Conservation (phyloP, 2,797 vertebrate species). For the Synaphobranchus kaupii region DNA sequence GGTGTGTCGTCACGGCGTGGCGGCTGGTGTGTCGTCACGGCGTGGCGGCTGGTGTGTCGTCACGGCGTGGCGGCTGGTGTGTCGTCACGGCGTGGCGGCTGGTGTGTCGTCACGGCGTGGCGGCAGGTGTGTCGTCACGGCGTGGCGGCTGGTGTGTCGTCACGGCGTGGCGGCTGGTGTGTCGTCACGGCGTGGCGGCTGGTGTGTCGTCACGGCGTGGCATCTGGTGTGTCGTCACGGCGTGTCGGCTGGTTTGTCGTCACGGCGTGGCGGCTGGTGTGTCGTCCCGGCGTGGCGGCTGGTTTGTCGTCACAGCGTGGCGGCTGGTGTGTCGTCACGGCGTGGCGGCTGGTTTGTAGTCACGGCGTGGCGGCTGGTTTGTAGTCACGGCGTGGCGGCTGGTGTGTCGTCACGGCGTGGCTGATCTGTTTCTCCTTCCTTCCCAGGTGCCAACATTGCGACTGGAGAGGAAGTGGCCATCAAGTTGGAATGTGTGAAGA, state of each 20-base stretch:
- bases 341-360: background rate
- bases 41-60: background rate
- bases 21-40: background rate
- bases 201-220: no score
- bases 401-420: background rate
- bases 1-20: no score
- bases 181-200: background rate
- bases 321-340: no score
- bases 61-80: background rate
- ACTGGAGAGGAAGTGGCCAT: constrained; percentile 97
- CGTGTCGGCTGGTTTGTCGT: background rate
- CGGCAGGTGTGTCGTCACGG: background rate
- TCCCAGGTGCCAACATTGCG: constrained; percentile 91
- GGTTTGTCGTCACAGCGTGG: background rate
- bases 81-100: background rate
- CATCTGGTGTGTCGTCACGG: background rate
- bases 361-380: no score
- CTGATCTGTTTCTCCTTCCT: background rate
- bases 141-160: background rate
- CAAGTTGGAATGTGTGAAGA: constrained; percentile 98
- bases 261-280: background rate
- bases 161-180: background rate
- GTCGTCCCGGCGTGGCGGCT: background rate
- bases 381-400: background rate
- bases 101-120: no score